Base-by-base conservation (phyloP, 1,140 invertebrate species). In the Brachionus rubens region DNA sequence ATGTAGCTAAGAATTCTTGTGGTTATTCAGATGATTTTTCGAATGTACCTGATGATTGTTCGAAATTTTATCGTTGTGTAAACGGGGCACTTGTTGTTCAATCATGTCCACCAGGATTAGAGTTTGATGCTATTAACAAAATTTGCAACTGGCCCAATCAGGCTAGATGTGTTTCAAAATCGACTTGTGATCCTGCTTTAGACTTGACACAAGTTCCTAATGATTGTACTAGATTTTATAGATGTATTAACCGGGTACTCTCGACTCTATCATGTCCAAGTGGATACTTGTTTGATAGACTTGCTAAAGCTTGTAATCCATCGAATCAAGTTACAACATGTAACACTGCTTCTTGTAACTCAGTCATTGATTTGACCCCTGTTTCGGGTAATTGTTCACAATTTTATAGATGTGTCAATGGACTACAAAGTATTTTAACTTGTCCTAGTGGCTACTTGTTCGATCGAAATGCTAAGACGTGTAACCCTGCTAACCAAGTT, bases 341-440 rank as follows among this genome's bases (percentile, higher is more conserved):
- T 3, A 28, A 1, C 3, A 56, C 26, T 56, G 26, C 26, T 0
- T n/a, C 10, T 56, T 70, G 65, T 19, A 43, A 47, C 46, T 43
- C 65, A 47, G 43, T 3, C 5, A 50, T n/a, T 19, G 65, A 70
- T 33, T 33, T 70, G 46, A 70, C 65, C 10, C 43, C 14, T 28
- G 65, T 70, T 47, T 19, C 65, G 7, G 21, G 21, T 46, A 40
- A 70, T 46, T 70, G 65, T 50, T 30, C 65, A 0, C 28, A 70
- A 47, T 70, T 70, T 50, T 70, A 70, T 26, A 26, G 65, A 9
- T 70, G 47, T 30, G 6, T 47, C 12, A 28, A 70, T 70, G 47
- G 65, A 14, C n/a, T 30, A 21, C 65, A 59, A 36, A 16, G 28
- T 9, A 59, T 36, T 59, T 33, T 59, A 2, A n/a, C 65, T 10